A percentile compares a stretch with the other conserved stretches of the same genome.
These are phyloP conservation scores for Heliconius ethilla DNA, from an alignment of 2,888 invertebrate genomes.

Conservation along the genomic window DNA sequence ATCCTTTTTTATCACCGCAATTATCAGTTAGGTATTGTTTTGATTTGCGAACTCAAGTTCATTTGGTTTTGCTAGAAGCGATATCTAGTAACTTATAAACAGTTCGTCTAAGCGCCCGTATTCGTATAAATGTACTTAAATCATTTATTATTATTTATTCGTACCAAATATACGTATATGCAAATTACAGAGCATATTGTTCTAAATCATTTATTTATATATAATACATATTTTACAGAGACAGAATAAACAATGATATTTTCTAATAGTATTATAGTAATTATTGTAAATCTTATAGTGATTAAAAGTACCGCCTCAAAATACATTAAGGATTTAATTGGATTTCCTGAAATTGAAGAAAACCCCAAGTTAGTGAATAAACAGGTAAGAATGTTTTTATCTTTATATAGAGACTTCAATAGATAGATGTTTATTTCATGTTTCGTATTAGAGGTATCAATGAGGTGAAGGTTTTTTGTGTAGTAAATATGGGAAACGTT, in stretches of 20 bases:
- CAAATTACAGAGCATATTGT: neutral
- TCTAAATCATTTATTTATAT: neutral
- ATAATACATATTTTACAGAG: neutral
- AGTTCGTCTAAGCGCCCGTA: constrained; percentile 46
- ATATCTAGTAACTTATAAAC: constrained; percentile 52
- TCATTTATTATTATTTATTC: neutral
- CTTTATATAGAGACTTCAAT: neutral
- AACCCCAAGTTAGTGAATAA: constrained; percentile 62
- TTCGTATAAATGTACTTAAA: constrained; percentile 21
- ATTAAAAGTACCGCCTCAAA: constrained; percentile 51
- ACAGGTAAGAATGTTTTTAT: constrained; percentile 55
- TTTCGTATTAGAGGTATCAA: neutral
- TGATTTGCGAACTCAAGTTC: constrained; percentile 47
- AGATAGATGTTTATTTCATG: neutral
- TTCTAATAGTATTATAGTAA: constrained; percentile 24
- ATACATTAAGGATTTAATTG: constrained; percentile 58
- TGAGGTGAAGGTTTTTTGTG: neutral
- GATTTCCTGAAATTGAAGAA: constrained; percentile 73
- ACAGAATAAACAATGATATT: constrained; percentile 49
- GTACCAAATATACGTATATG: neutral
- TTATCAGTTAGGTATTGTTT: constrained; percentile 26
- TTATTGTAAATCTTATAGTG: constrained; percentile 45
- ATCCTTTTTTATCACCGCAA: neutral
- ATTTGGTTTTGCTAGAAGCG: constrained; percentile 53
- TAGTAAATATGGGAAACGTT: neutral